Evolutionary conservation across 37 sponge, comb jelly and placozoan species (phyloP).

Genomic region (Halisarca cf. caerulea): DNA sequence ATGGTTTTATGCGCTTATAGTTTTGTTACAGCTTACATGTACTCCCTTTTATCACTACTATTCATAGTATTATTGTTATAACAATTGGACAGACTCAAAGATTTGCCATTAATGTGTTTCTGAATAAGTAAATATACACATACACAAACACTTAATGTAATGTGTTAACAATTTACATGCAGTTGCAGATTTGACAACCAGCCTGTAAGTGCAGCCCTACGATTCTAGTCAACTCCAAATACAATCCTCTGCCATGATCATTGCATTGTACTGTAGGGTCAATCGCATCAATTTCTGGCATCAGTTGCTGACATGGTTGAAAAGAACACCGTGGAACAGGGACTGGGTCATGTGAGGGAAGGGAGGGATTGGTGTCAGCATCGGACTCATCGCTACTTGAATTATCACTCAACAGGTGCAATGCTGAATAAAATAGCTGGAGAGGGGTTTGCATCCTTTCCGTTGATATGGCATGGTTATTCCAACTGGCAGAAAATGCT

Average conservation of each 20-base stretch:
- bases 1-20: no score
- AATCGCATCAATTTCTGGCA: neutral
- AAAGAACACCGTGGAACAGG: constrained; percentile 14
- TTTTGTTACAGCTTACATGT: neutral
- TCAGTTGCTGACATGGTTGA: neutral
- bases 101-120: no score
- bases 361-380: neutral
- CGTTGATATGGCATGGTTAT: constrained; percentile 34
- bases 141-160: no score
- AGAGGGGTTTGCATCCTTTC: constrained; percentile 8
- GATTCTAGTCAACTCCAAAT: neutral
- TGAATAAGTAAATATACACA: no score
- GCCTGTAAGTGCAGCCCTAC: neutral
- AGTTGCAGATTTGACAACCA: neutral
- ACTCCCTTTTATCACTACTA: neutral
- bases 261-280: neutral
- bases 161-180: no score
- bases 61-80: no score
- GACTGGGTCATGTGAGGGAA: neutral
- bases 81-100: no score
- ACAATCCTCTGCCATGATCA: neutral
- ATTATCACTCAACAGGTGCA: neutral
- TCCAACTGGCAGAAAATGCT: constrained; percentile 16
- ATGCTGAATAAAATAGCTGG: constrained; percentile 3
- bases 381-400: neutral